phyloP scores from a whole-genome alignment of 2,797 vertebrate genomes.

The Epinephelus coioides region DNA sequence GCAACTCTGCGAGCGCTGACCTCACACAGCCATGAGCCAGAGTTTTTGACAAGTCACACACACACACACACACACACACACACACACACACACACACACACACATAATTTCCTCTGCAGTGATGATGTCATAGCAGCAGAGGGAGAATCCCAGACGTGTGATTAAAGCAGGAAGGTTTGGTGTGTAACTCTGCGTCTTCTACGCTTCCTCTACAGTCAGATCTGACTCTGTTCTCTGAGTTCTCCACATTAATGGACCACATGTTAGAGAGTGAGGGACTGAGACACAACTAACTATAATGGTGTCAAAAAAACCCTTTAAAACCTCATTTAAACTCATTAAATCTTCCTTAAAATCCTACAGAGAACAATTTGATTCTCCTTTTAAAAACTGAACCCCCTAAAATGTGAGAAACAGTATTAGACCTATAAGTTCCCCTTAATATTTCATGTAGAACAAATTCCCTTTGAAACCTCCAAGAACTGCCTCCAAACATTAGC shows the following conservation, averaged over 20 bases:
- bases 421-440: no score
- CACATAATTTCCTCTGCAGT: conserved; percentile 11
- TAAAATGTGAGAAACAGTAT: no score
- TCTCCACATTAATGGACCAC: not conserved
- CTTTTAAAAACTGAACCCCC: not conserved
- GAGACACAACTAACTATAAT: not conserved
- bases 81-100: not conserved
- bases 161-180: conserved; percentile 48
- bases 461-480: not conserved
- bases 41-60: conserved; percentile 19
- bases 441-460: not conserved
- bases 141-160: conserved; percentile 78
- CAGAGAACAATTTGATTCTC: no score
- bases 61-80: conserved; percentile 19
- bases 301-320: not conserved
- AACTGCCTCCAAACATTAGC: no score
- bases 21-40: conserved; percentile 50
- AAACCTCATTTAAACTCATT: no score
- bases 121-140: conserved; percentile 63
- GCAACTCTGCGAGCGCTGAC: conserved; percentile 40
- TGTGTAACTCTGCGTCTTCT: conserved; percentile 54
- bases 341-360: not conserved
- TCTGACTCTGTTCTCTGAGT: conserved; percentile 27
- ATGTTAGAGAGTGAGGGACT: not conserved
- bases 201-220: conserved; percentile 68